phyloP scores from a whole-genome alignment of 2,888 invertebrate species.

The Tineola bisselliella region DNA sequence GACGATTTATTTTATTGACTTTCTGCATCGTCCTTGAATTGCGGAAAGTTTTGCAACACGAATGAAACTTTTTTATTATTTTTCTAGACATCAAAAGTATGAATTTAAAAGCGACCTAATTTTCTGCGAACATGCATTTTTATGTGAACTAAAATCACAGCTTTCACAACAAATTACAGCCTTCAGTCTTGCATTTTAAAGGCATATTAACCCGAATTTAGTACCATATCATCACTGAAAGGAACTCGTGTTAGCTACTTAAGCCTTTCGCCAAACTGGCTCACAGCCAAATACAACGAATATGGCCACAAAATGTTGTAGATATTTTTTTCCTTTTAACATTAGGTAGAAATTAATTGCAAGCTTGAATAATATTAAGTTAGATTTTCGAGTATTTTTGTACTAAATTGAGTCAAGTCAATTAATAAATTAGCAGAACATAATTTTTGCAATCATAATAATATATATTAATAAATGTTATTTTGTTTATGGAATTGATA shows the following conservation, averaged over 20 bases:
- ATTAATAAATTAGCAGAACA: background rate
- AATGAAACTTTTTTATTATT: background rate
- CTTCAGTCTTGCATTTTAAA: background rate
- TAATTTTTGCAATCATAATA: too few relatives aligned
- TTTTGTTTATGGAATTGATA: too few relatives aligned
- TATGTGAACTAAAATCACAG: background rate
- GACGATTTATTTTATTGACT: background rate
- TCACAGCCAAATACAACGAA: background rate
- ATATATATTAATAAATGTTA: too few relatives aligned
- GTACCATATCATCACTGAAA: background rate
- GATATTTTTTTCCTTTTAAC: background rate
- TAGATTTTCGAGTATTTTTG: background rate
- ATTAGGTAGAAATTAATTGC: slow-evolving; percentile 8
- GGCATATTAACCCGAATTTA: slow-evolving; percentile 7
- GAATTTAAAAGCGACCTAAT: background rate
- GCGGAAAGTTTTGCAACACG: background rate
- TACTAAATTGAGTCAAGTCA: background rate
- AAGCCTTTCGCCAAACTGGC: slow-evolving; percentile 11
- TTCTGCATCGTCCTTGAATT: background rate
- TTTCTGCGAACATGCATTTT: background rate
- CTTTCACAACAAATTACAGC: background rate
- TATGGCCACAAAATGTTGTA: background rate
- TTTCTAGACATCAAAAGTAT: background rate
- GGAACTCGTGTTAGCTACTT: slow-evolving; percentile 8
- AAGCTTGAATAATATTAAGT: background rate